Conservation (phyloP, 2,888 invertebrate genomes). For the Macrophya annulata region DNA sequence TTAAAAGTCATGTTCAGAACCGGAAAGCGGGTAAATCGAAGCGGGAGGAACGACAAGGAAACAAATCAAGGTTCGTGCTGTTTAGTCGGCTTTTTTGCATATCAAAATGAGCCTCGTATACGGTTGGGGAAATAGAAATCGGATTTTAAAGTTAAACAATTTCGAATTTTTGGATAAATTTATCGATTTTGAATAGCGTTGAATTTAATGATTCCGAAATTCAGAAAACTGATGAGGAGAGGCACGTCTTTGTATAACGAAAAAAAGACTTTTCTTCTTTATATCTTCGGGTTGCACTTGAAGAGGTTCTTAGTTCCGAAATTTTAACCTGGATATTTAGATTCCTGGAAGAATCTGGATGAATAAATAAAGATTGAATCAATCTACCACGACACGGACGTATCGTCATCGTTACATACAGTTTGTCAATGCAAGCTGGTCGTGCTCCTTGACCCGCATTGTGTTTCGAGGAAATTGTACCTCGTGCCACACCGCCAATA, state of each 20-base stretch:
- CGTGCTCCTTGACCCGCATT: constrained; percentile 66
- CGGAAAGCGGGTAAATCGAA: not conserved
- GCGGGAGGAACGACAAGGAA: not conserved
- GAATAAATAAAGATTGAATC: not conserved
- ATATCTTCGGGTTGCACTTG: not conserved
- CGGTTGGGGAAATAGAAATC: not conserved
- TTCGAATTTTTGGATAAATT: too few species aligned
- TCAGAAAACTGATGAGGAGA: not conserved
- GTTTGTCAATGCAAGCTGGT: constrained; percentile 40
- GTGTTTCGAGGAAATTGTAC: constrained; percentile 71
- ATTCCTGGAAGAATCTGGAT: not conserved
- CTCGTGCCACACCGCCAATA: constrained; percentile 69
- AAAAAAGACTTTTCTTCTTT: not conserved
- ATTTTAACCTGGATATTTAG: not conserved
- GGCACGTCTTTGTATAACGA: not conserved
- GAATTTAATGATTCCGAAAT: not conserved
- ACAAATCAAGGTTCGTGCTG: not conserved
- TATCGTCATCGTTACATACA: not conserved
- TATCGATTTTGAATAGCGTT: not conserved
- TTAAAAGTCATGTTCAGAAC: not conserved
- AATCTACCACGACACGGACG: not conserved
- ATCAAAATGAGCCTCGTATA: not conserved
- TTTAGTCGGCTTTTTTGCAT: not conserved
- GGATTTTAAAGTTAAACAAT: not conserved
- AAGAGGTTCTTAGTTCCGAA: not conserved